These are phyloP conservation scores for Calliopum simillimum DNA, from an alignment of 2,888 invertebrate genomes.

Conservation along the genomic window DNA sequence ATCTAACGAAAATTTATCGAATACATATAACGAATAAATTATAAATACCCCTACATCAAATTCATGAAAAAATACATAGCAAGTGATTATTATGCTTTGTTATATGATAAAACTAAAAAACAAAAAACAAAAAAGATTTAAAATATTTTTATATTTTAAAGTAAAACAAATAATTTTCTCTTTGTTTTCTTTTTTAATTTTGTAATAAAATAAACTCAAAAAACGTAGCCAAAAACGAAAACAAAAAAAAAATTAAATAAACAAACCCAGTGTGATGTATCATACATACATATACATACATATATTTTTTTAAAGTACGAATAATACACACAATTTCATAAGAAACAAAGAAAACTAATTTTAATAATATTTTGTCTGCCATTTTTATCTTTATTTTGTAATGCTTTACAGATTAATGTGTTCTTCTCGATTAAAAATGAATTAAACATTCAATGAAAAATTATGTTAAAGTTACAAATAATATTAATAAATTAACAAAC, in stretches of 20 bases:
- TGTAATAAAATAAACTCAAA: conserved; percentile 15
- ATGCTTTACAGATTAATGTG: conserved; percentile 22
- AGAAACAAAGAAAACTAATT: conserved; percentile 6
- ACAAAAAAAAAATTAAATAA: conserved; percentile 6
- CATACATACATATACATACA: neutral
- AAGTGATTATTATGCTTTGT: no score
- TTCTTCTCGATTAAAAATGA: conserved; percentile 15
- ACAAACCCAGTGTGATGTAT: conserved; percentile 24
- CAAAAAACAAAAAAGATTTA: neutral
- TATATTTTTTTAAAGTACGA: conserved; percentile 11
- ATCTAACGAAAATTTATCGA: conserved; percentile 33
- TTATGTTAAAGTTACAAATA: neutral
- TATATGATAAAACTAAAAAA: neutral
- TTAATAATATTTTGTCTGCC: conserved; percentile 30
- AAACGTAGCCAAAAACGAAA: conserved; percentile 12
- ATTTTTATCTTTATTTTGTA: conserved; percentile 13
- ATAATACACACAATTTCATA: neutral
- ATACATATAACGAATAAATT: conserved; percentile 23
- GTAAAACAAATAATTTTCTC: neutral
- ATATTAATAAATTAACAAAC: conserved; percentile 15
- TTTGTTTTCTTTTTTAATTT: neutral
- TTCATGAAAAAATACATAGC: neutral
- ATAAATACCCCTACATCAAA: neutral
- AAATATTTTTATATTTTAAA: neutral
- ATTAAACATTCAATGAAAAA: no score